These are phyloP conservation scores for Borostomias antarcticus DNA, from an alignment of 2,797 vertebrate species.

Conservation along the genomic window DNA sequence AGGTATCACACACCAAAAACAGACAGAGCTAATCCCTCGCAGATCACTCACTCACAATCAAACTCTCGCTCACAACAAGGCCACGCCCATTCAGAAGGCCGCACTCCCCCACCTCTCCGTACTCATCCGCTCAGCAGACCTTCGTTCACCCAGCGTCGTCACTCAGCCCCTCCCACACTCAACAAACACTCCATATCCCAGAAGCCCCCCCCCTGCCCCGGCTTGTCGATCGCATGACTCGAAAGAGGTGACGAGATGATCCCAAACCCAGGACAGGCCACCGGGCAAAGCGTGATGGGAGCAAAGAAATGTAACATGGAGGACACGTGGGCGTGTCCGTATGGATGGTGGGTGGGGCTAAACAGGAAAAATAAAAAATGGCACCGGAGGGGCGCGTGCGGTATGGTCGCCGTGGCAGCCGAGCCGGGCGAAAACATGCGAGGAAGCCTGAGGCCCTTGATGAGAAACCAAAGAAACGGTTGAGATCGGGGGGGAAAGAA, in stretches of 20 bases:
- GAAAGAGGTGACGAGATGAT: constrained; percentile 49
- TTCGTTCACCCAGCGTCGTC: constrained; percentile 15
- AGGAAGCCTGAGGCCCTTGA: constrained; percentile 51
- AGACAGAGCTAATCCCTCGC: background rate
- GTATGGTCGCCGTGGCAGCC: constrained; percentile 52
- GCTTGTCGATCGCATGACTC: constrained; percentile 56
- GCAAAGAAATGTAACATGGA: constrained; percentile 48
- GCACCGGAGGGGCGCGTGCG: constrained; percentile 1
- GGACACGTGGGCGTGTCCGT: constrained; percentile 35
- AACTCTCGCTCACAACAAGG: background rate
- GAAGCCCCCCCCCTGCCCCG: constrained; percentile 25
- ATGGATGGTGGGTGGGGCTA: constrained; percentile 38
- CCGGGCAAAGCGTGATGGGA: constrained; percentile 49
- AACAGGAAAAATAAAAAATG: constrained; percentile 48
- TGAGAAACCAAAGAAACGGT: constrained; percentile 35
- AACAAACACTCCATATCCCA: constrained; percentile 28
- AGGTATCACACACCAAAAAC: constrained; percentile 6
- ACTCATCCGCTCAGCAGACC: too few species aligned
- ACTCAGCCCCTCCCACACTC: constrained; percentile 14
- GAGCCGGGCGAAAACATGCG: constrained; percentile 72
- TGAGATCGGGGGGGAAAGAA: background rate
- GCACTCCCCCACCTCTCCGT: too few species aligned
- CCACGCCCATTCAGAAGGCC: constrained; percentile 9
- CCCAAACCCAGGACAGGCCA: constrained; percentile 32
- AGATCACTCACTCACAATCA: background rate